Evolutionary conservation across 2,113 vertebrate genomes (phyloP).

Genomic region (Plotosus lineatus): DNA sequence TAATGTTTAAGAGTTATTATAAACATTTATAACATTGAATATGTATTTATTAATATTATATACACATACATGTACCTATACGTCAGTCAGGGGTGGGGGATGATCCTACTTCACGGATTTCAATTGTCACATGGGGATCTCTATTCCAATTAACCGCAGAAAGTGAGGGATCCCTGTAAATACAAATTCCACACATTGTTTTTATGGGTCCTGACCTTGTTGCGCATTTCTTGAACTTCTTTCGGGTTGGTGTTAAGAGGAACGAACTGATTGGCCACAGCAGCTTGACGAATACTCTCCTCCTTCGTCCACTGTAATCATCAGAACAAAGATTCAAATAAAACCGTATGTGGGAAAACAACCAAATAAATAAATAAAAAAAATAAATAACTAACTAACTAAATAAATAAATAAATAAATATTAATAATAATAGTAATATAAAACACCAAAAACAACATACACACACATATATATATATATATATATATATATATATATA

Average conservation of each 20-base stretch:
- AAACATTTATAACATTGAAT: too few species aligned
- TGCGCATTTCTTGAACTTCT: slow-evolving; percentile 98
- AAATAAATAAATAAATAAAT: slow-evolving; percentile 43
- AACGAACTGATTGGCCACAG: slow-evolving; percentile 97
- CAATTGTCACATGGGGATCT: too few species aligned
- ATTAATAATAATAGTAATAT: too few species aligned
- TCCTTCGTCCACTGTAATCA: slow-evolving; percentile 96
- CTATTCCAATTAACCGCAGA: too few species aligned
- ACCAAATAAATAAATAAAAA: slow-evolving; percentile 40
- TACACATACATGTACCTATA: too few species aligned
- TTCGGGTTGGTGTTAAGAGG: slow-evolving; percentile 97
- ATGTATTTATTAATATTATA: too few species aligned
- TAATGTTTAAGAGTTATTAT: too few species aligned
- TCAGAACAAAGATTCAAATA: slow-evolving; percentile 66
- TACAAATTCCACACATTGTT: not conserved
- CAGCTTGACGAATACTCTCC: slow-evolving; percentile 86
- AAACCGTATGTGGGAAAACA: slow-evolving; percentile 27
- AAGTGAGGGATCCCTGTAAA: too few species aligned
- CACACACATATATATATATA: too few species aligned
- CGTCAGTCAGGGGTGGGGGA: too few species aligned
- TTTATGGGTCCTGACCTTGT: slow-evolving; percentile 81
- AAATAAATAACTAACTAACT: slow-evolving; percentile 52
- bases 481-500: too few species aligned
- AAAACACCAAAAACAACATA: slow-evolving; percentile 56
- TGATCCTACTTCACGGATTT: too few species aligned